A percentile compares a stretch with the other conserved stretches of the same genome.
These are phyloP conservation scores for Muscidifurax raptorellus DNA, from an alignment of 1,140 invertebrate species.

Conservation along the genomic window DNA sequence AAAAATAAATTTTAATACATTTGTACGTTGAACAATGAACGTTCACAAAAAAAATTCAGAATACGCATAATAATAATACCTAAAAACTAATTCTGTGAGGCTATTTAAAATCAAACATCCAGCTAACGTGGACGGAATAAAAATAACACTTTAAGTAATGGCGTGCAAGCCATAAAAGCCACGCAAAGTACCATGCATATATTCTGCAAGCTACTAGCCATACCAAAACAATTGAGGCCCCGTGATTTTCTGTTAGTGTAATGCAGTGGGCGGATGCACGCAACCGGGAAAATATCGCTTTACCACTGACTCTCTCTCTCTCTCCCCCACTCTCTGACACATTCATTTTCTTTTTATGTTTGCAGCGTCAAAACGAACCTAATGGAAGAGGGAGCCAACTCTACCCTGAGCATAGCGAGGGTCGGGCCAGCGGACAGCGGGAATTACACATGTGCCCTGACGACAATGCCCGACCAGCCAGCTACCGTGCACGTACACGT, in stretches of 20 bases:
- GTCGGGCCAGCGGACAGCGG: conserved; percentile 85
- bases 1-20: too few relatives aligned
- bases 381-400: conserved; percentile 85
- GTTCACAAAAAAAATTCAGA: too few relatives aligned
- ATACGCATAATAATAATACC: not conserved
- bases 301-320: not conserved
- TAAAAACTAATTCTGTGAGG: not conserved
- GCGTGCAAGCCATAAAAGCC: not conserved
- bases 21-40: too few relatives aligned
- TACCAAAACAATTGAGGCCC: not conserved
- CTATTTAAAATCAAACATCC: not conserved
- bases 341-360: conserved; percentile 46
- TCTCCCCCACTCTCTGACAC: not conserved
- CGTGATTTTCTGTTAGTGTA: not conserved
- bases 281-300: not conserved
- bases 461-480: conserved; percentile 75
- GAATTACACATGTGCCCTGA: conserved; percentile 87
- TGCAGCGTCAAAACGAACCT: conserved; percentile 85
- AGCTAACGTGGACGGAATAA: not conserved
- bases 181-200: not conserved
- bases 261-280: not conserved
- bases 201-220: not conserved
- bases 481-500: conserved; percentile 84
- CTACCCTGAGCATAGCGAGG: conserved; percentile 83
- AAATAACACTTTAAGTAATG: not conserved